Evolutionary conservation across 2,113 vertebrate genomes (phyloP), one percentile per base, ranked within the genome.

Genomic region (Tragelaphus strepsiceros): DNA sequence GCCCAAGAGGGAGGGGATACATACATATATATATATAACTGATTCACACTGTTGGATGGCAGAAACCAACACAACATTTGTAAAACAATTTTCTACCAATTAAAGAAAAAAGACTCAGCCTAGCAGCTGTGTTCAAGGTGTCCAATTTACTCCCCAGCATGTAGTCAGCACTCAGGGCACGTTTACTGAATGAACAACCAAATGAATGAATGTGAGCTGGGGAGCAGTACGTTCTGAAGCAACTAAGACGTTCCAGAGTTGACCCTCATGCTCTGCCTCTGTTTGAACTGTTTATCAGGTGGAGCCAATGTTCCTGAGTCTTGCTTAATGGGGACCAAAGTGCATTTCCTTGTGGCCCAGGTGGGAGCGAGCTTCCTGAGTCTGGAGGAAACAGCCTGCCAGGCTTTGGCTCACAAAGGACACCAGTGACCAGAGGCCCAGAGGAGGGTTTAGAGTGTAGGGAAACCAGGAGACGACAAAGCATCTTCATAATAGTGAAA

Each of bases 101-200:
- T 7, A 49, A 46, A 43, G 43, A 83, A 46, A 56, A 85, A 58
- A 26, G 64, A 53, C 35, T 15, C 32, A 3, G 17, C 3, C 3
- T 2, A 9, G 17, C 4, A 19, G 35, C 10, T 4, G 71, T 71
- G 64, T 71, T 71, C 46, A 7, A 10, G 6, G 17, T 2, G 56
- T 21, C 16, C 19, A 1, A 1, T 7, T 77, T 11, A 2, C 35
- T 28, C 15, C 21, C 6, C 1, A 28, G n/a, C 58, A n/a, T 7
- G 0, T 0, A 11, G 13, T 1, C 1, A 74, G 61, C 0, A 1
- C 77, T n/a, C 1, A 2, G 19, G 54, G 28, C n/a, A 15, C 6
- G 43, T 30, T 1, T 21, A 43, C 4, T 24, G 88, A 35, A 28
- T 7, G 26, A 80, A 67, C 46, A 32, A 14, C 3, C 14, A 43